These are phyloP conservation scores for Enteromius unitaeniatus DNA, from an alignment of 2,797 vertebrate genomes.

Conservation along the genomic window DNA sequence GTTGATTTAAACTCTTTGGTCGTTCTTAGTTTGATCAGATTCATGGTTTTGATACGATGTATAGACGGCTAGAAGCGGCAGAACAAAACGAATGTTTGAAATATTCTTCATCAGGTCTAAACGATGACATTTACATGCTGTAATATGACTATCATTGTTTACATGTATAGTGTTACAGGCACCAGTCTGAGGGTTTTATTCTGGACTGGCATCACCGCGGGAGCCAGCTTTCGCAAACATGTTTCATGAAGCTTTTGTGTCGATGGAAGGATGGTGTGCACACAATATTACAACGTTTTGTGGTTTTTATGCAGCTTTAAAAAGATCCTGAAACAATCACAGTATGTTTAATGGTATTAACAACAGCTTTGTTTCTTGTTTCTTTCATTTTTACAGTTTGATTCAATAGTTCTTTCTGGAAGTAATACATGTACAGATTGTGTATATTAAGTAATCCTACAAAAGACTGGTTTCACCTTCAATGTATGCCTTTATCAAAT, in stretches of 20 bases:
- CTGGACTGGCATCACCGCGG: not conserved
- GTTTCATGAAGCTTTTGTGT: constrained; percentile 27
- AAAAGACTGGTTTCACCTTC: constrained; percentile 77
- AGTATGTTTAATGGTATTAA: constrained; percentile 28
- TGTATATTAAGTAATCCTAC: constrained; percentile 72
- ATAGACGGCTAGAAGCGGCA: constrained; percentile 7
- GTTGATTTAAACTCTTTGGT: constrained; percentile 51
- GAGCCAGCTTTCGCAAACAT: constrained; percentile 32
- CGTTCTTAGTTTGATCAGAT: constrained; percentile 40
- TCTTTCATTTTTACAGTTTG: constrained; percentile 17
- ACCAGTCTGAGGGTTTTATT: not conserved
- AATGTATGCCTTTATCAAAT: constrained; percentile 80
- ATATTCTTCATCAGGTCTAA: constrained; percentile 21
- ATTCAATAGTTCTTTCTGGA: constrained; percentile 64
- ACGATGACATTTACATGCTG: constrained; percentile 17
- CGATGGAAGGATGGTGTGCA: constrained; percentile 5
- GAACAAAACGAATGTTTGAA: constrained; percentile 16
- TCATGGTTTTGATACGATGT: constrained; percentile 41
- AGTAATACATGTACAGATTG: constrained; percentile 65
- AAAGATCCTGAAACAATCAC: constrained; percentile 29
- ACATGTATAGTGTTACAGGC: constrained; percentile 21
- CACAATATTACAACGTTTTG: constrained; percentile 39
- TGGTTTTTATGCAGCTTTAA: constrained; percentile 52
- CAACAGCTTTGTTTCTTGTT: constrained; percentile 33
- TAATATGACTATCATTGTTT: constrained; percentile 46